Evolutionary conservation across 2,113 vertebrate genomes (phyloP), one percentile per base, ranked within the genome.

Genomic region (Anseranas semipalmata): DNA sequence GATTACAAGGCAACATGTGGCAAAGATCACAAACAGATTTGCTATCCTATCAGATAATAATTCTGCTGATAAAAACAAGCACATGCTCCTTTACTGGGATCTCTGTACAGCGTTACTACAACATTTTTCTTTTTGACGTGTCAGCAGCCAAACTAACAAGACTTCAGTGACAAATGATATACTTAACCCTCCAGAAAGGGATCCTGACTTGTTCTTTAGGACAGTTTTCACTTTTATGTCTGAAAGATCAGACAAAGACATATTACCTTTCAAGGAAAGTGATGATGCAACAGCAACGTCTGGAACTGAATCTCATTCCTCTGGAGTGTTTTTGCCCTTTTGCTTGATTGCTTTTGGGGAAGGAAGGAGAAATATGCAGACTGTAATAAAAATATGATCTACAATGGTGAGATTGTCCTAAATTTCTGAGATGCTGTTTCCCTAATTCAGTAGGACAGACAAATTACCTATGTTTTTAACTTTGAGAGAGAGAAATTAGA

Each of bases 81-180:
- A 27, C 6, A 9, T 1, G 0, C 19, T 79, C 43, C 20, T 74
- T 62, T 45, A 12, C 33, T 0, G 0, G 22, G 33, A 65, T 62
- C 86, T 81, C 78, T 33, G 72, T 3, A 15, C 0, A 45, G 74
- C 41, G 91, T 86, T 76, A n/a, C 53, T 71, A 37, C 48, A 90
- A 72, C 43, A 52, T 80, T 81, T 93, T 75, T 94, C 86, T 75
- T 87, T 84, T 58, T 79, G 92, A 75, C 43, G 65, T 76, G 27
- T 28, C 86, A 86, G 65, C 56, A 75, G 79, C 48, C 83, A 92
- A 94, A 95, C 43, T 62, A 89, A 85, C 66, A 66, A 62, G 65
- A 33, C 48, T 86, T 46, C 68, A 39, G 66, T 85, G 92, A 94
- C n/a, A 92, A 90, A 95, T 81, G 28, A 87, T 67, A 71, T 78